Evolutionary conservation across 1,140 invertebrate genomes (phyloP), one percentile per base, ranked within the genome.

Genomic region (Bilobella aurantiaca): DNA sequence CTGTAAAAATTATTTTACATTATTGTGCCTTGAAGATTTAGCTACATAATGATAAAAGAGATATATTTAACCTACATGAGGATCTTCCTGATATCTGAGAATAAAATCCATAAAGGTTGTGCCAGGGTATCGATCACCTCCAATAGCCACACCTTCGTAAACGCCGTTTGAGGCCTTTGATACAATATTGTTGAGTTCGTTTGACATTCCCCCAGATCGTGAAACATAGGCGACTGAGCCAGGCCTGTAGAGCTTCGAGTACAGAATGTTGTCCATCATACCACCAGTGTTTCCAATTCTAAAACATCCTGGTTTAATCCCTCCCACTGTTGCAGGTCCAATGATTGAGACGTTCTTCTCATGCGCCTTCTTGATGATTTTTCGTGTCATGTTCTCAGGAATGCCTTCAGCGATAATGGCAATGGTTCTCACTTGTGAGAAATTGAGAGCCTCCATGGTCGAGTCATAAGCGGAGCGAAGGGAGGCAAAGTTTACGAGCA

Each of bases 371-470:
- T 95, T 86, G 74, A 95, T 94, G 62, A 99, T 81, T 77, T 96
- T 94, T 66, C 96, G 82, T 0, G 96, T 99, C 70, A 86, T 77
- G 74, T 87, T 87, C 74, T 87, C 85, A 23, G 86, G 86, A 69
- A 99, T 98, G 42, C 96, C 96, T 80, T 99, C 96, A 23, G 96
- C 96, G 75, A 99, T 99, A 72, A 99, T 99, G 16, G 96, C 94
- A 68, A 99, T 95, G 0, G 92, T 93, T 75, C 91, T 84, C 62
- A 99, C 95, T 82, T 86, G 75, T 3, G 91, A 88, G 78, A 87
- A 98, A 58, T 88, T 83, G 78, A 98, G 81, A 1, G 94, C 87
- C 78, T 99, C 96, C 64, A 98, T 79, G 0, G 96, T 96, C 69
- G 91, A 95, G 62, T 99, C 96, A 76, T 96, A 99, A 0, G 96